phyloP scores from a whole-genome alignment of 1,140 invertebrate genomes.

The Tetranychus urticae region DNA sequence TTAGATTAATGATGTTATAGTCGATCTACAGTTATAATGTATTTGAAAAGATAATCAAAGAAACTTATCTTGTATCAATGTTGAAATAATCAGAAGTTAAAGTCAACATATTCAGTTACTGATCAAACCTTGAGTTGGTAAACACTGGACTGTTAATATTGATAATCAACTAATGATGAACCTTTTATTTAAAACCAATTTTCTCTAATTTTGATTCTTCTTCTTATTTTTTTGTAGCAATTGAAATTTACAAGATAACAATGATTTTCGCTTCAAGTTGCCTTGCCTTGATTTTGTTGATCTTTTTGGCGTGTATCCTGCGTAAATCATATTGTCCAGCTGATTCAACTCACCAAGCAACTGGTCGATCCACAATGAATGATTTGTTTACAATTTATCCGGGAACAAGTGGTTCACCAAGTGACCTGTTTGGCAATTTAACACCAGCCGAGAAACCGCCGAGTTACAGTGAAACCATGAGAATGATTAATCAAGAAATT shows the following conservation, averaged over 20 bases:
- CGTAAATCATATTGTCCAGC: conserved; percentile 2
- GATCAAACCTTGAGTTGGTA: too few relatives aligned
- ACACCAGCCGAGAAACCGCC: conserved; percentile 1
- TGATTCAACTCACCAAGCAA: background rate
- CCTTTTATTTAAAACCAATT: background rate
- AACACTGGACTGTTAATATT: too few relatives aligned
- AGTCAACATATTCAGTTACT: too few relatives aligned
- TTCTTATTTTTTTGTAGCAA: background rate
- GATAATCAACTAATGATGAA: background rate
- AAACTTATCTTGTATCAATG: too few relatives aligned
- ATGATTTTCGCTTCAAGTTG: conserved; percentile 4
- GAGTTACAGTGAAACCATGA: conserved; percentile 1
- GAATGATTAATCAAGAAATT: too few relatives aligned
- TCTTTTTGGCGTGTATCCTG: conserved; percentile 1
- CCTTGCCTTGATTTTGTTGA: conserved; percentile 1
- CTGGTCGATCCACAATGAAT: too few relatives aligned
- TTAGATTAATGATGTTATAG: too few relatives aligned
- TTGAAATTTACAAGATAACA: conserved; percentile 8
- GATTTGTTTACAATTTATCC: conserved; percentile 1
- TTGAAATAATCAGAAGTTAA: too few relatives aligned
- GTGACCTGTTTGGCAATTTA: background rate
- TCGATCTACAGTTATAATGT: too few relatives aligned
- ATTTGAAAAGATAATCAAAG: too few relatives aligned
- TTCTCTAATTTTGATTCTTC: background rate
- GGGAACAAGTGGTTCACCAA: background rate